Conservation (phyloP, 2,888 invertebrate species). For the Julus scanicus region DNA sequence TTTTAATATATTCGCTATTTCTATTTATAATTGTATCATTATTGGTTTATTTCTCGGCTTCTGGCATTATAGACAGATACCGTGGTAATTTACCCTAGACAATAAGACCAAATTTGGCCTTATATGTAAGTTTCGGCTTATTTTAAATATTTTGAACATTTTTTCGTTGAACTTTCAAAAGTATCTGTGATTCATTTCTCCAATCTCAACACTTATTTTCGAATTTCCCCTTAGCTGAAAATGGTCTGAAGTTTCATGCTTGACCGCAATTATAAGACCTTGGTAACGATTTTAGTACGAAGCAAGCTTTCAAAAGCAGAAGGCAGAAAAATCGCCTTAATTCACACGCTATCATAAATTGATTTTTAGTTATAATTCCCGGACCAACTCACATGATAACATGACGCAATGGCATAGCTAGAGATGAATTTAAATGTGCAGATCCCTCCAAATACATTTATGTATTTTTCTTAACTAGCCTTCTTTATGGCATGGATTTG, state of each 20-base stretch:
- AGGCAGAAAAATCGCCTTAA: neutral
- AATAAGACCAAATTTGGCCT: no score
- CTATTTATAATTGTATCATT: no score
- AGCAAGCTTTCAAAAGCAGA: neutral
- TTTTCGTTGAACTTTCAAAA: no score
- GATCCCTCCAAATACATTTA: neutral
- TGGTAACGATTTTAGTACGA: neutral
- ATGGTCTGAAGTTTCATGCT: neutral
- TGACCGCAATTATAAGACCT: neutral
- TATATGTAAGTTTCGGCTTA: no score
- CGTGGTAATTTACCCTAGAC: no score
- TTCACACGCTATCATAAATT: conserved; percentile 3
- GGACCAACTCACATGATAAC: neutral
- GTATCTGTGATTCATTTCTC: no score
- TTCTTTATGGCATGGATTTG: neutral
- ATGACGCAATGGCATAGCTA: neutral
- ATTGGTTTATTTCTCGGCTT: no score
- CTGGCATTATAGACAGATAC: no score
- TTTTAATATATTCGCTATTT: no score
- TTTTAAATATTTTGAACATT: no score
- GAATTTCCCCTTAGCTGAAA: neutral
- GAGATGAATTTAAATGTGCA: neutral
- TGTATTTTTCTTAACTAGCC: neutral
- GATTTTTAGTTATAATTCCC: neutral
- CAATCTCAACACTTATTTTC: neutral